phyloP scores from a whole-genome alignment of 2,113 vertebrate genomes.

The Thermophis baileyi region DNA sequence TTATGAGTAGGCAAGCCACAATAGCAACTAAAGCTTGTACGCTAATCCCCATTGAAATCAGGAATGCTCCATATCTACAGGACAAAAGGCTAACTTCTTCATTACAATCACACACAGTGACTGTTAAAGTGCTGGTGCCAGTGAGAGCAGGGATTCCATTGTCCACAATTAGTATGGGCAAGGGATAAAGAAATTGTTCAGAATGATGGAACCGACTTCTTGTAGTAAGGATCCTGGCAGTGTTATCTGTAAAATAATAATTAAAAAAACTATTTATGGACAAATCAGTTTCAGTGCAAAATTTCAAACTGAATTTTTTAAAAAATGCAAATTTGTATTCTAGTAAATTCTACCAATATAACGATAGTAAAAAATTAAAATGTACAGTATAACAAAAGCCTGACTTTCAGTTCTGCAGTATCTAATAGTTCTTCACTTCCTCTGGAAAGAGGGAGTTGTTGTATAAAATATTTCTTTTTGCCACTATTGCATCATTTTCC shows the following conservation, averaged over 20 bases:
- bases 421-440: neutral
- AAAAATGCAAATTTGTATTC: neutral
- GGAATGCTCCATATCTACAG: slow-evolving; percentile 70
- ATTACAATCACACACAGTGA: slow-evolving; percentile 84
- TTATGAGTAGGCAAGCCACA: slow-evolving; percentile 71
- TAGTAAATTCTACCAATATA: neutral
- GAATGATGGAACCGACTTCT: slow-evolving; percentile 78
- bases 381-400: neutral
- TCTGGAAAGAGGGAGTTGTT: neutral
- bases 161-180: slow-evolving; percentile 83
- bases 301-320: neutral
- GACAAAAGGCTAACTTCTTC: slow-evolving; percentile 63
- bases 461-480: neutral
- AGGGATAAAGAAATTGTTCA: slow-evolving; percentile 75
- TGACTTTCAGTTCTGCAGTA: neutral
- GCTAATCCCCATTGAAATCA: slow-evolving; percentile 76
- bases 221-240: slow-evolving; percentile 80
- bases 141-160: slow-evolving; percentile 81
- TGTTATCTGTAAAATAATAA: slow-evolving; percentile 81
- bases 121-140: slow-evolving; percentile 84
- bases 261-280: neutral
- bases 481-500: neutral
- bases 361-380: neutral
- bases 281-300: neutral
- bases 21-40: slow-evolving; percentile 76